Evolutionary conservation across 2,888 invertebrate genomes (phyloP), one percentile per base, ranked within the genome.

Genomic region (Sialis fuliginosa): DNA sequence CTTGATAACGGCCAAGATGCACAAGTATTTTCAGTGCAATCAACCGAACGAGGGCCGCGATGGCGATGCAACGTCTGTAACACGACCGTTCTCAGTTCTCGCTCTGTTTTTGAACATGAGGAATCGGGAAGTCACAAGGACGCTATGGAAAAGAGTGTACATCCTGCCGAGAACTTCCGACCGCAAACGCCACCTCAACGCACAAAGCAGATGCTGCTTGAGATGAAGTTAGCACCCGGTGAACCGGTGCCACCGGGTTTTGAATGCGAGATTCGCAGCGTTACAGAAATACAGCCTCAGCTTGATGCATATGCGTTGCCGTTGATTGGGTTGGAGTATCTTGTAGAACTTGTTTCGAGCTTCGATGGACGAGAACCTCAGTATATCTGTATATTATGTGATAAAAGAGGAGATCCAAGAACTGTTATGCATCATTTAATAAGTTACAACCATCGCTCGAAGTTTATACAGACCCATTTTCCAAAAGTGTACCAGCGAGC

Each of bases 401-500:
- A 77, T 57, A 87, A 85, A 62, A 78, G 79, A 54, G 85, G 86
- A 37, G 82, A 85, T 60, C 81, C 79, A 31, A 73, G 82, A 42
- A 84, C 83, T 45, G 83, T 87, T 53, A 70, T 87, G 62, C 77
- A 79, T 52, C 88, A 88, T 62, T 71, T 87, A 59, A 78, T 79
- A 13, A 83, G 85, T 60, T 80, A 78, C 62, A 79, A 79, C 63
- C 88, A 89, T 60, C 73, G 79, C 9, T 68, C 73, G 56, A 75
- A 81, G 58, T 88, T 81, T 62, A 63, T 88, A 52, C 72, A 77
- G 71, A 64, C 69, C 45, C 79, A 77, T 62, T 81, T 73, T 62
- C 66, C 74, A 6, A 74, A 74, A 13, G 79, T 75, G 22, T 71
- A 72, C 54, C 73, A 71, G 56, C 72, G 75, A 55, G 58, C 65